Base-by-base conservation (phyloP, 1,140 invertebrate species). In the Aleiodes sp. region DNA sequence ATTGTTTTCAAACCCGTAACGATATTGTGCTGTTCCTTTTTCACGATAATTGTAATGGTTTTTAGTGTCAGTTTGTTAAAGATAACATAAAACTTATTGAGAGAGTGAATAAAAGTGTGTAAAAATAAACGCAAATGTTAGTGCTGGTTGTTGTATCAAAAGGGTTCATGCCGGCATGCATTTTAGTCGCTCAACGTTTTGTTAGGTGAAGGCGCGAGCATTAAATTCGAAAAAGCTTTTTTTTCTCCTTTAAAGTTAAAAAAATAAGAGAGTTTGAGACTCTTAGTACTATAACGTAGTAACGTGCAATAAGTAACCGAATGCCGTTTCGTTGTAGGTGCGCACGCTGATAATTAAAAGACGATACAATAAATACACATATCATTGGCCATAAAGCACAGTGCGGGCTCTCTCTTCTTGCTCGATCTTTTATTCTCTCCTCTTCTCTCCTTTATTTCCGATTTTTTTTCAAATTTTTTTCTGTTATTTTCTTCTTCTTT, bases 271-370 rank as follows among this genome's bases (percentile, higher is more conserved):
- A 33, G 9, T 7, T 7, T 9, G 9, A 33, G 24, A 12, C 28
- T 59, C 28, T 59, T 59, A 59, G 24, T 59, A 16, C 68, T 31
- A 65, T 52, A 66, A 72, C 65, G 68, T 70, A 73, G 65, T 70
- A 37, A 37, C 56, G 69, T 65, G 78, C 83, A 82, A 84, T 84
- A 86, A 84, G 81, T 84, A 81, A 84, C 79, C 78, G 76, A 83
- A 83, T 84, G 81, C 81, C 77, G 73, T 70, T 81, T 76, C 79
- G 83, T 83, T 85, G 83, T 86, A 82, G 82, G 84, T 84, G 82
- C 75, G 75, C 80, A 75, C 76, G 80, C 82, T 85, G 85, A 86
- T 86, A 86, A 86, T 86, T 86, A 86, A 86, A 85, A 85, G 83
- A 80, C 82, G 84, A 84, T 83, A 83, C 84, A 86, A 84, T 86